Base-by-base conservation (phyloP, 1,140 invertebrate genomes). In the Agrilus planipennis region DNA sequence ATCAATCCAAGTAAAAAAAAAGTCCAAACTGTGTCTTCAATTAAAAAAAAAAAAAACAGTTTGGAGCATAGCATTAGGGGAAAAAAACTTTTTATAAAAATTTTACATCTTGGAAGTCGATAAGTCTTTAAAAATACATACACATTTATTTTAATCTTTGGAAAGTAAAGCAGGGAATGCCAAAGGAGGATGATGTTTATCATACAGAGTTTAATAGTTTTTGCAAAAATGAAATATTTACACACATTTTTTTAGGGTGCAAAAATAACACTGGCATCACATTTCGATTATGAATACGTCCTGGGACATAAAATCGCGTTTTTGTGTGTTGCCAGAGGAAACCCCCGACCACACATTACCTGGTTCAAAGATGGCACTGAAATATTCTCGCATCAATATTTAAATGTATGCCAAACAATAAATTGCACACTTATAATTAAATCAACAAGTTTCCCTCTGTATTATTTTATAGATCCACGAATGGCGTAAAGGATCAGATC, bases 351-450 rank as follows among this genome's bases (percentile, higher is more conserved):
- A 0, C 81, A 87, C 21, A 89, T 91, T 25, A 90, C 86, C 6
- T 91, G 88, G 88, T 90, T 86, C 57, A 92, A 92, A 62, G 88
- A 92, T 65, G 87, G 87, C 7, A 77, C 81, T 12, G 88, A 92
- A 61, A 80, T 93, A 51, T 89, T 87, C 47, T 76, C 79, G 12
- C 88, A 92, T 68, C 73, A 80, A 18, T 89, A 89, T 58, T 67
- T 91, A 52, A 86, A 91, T 60, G 89, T 91, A 66, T 73, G 75
- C 73, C 49, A n/a, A n/a, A n/a, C n/a, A n/a, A n/a, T n/a, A n/a
- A n/a, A n/a, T 7, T n/a, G n/a, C 7, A n/a, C n/a, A n/a, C n/a
- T n/a, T n/a, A n/a, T n/a, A n/a, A n/a, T n/a, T n/a, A n/a, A n/a
- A n/a, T n/a, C n/a, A n/a, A n/a, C n/a, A n/a, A n/a, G n/a, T n/a